Evolutionary conservation across 2,888 invertebrate genomes (phyloP).

Genomic region (Cinara cedri): DNA sequence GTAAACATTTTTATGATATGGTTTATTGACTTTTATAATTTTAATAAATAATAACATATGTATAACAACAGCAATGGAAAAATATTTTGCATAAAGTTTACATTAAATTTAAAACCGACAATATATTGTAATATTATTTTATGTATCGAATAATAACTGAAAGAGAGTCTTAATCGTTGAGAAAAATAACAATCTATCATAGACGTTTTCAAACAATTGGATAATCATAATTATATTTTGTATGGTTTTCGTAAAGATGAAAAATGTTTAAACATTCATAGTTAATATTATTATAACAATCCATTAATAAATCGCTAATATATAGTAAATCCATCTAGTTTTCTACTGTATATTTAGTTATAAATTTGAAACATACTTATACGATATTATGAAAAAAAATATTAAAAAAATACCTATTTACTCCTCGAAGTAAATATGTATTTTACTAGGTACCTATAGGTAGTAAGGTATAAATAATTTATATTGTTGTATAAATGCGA

Average conservation of each 20-base stretch:
- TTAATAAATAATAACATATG: slow-evolving; percentile 11
- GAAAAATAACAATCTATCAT: slow-evolving; percentile 1
- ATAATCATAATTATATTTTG: too few relatives aligned
- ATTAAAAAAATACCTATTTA: neutral
- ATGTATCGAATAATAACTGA: slow-evolving; percentile 5
- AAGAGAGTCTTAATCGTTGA: slow-evolving; percentile 40
- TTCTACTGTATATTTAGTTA: neutral
- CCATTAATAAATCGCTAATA: neutral
- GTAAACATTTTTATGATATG: slow-evolving; percentile 44
- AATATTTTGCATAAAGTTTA: slow-evolving; percentile 20
- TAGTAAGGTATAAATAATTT: neutral
- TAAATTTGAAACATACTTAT: neutral
- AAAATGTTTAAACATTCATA: neutral
- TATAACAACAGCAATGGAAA: slow-evolving; percentile 23
- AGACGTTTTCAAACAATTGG: neutral
- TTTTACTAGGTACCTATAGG: too few relatives aligned
- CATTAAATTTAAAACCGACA: slow-evolving; percentile 20
- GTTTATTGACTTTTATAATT: slow-evolving; percentile 29
- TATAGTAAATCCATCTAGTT: neutral
- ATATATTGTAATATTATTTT: slow-evolving; percentile 8
- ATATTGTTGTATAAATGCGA: neutral
- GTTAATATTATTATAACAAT: neutral
- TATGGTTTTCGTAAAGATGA: neutral
- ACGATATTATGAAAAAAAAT: neutral
- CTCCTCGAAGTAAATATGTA: neutral